Evolutionary conservation across 2,888 invertebrate species (phyloP), one percentile per base, ranked within the genome.

Genomic region (Gymnocheta viridis): DNA sequence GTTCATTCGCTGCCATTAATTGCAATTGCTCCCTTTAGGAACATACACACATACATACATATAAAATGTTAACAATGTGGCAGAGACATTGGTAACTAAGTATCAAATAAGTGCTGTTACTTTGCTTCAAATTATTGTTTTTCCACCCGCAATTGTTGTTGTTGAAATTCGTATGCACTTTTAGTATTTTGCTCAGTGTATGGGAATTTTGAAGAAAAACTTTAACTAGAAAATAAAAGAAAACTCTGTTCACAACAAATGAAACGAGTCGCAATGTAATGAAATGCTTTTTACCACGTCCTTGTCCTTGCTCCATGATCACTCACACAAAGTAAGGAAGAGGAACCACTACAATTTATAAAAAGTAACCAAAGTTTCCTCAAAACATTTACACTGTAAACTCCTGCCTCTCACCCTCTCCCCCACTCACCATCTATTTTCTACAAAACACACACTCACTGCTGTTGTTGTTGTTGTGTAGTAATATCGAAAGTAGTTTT

Each of bases 231-330:
- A 47, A 66, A 51, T 35, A 56, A 56, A 67, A 58, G 7, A 17
- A 67, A 67, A 58, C 35, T 76, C 14, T 19, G 24, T 12, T 72
- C 44, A 58, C 47, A 66, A 72, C 47, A 72, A 84, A 66, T 60
- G 58, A 70, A 76, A 80, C 58, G 66, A 80, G 66, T 76, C 44
- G 22, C 17, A 80, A 72, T 64, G 77, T 83, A 86, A 86, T 85
- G 83, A 87, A 86, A 86, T 85, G 82, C 69, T 82, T 85, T 86
- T 85, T 69, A 70, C 79, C 78, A 74, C 69, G 73, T 76, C 79
- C 66, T 82, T 82, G 85, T 72, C 70, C 79, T 76, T 85, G 82
- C 62, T 24, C 54, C 66, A 66, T 41, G 66, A 67, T 73, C 56
- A 67, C 66, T 14, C 29, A 44, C 24, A 47, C 24, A 51, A 51